Evolutionary conservation across 1,140 invertebrate genomes (phyloP), one percentile per base, ranked within the genome.

Genomic region (Latrodectus geometricus): DNA sequence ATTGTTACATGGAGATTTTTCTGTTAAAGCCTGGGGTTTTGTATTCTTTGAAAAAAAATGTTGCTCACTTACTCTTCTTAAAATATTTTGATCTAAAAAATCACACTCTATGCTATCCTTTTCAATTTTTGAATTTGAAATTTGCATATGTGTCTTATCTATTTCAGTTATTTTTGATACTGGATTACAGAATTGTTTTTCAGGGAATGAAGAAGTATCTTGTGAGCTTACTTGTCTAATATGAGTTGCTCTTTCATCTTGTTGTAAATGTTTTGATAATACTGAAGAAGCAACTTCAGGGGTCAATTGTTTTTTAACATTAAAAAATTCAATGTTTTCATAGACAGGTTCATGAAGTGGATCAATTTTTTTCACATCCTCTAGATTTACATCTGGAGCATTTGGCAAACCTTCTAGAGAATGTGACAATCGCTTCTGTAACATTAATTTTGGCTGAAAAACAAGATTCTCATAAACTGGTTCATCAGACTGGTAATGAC

Each of bases 331-430:
- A 50, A 87, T 72, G 48, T 87, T 87, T 68, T 87, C 85, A 80
- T 87, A 87, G 14, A 87, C 77, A 66, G 76, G 85, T 49, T 68
- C 78, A 35, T 48, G 14, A 15, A 35, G 75, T 17, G 20, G 9
- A 50, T 76, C 50, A 52, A 15, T 8, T 65, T 61, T 17, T 50
- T 35, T 35, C 5, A 35, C 35, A 49, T 49, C 4, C 8, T 73
- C 20, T 21, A 35, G 7, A 15, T 8, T 2, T 56, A 48, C n/a
- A 50, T 20, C 9, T 9, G 69, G 35, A 20, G 68, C 68, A 61
- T 94, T 93, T 14, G 94, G 87, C 0, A 95, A 89, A 21, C 94
- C 94, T 90, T 95, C 94, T 49, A 95, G 88, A 0, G 94, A 95
- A 74, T 94, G 92, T 0, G 90, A 90, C 65, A 89, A 78, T 54